Evolutionary conservation across 2,797 vertebrate genomes (phyloP), one percentile per base, ranked within the genome.

Genomic region (Knipowitschia caucasica): DNA sequence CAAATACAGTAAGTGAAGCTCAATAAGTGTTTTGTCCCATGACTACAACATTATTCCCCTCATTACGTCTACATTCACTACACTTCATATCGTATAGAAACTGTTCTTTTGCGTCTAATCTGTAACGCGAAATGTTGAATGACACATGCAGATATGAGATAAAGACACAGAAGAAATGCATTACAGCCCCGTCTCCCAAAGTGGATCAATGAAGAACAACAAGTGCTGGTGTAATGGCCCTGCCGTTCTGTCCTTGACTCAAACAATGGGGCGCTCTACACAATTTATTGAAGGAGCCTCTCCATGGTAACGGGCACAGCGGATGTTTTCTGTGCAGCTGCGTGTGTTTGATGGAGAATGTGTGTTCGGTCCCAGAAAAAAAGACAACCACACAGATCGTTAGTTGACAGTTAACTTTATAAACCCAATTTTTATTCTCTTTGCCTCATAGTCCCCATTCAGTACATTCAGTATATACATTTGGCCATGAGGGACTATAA

Each of bases 381-480:
- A 43, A 39, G 25, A 34, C 27, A 43, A 36, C 7, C 1, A 10
- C 15, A 11, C 18, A 53, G 62, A 71, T 56, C 20, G 61, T 44
- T 34, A 38, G 35, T 43, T 46, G 33, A 67, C 69, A 1, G 27
- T 88, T 18, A 89, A 92, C 74, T 92, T 91, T 31, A 55, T 95
- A 86, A 90, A 74, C 40, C 80, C 84, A 76, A 77, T 64, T 90
- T 90, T 90, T 90, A 87, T 89, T 91, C 83, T 85, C 65, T 73
- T 80, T 78, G 78, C 74, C 85, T 88, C 85, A 59, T 78, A 50
- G 72, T 86, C 88, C 85, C 84, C 85, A 74, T 83, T 88, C 86
- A 84, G 86, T 90, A 91, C 89, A 91, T 91, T 91, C 89, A 92
- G 77, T 89, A 91, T 89, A 82, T 90, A 92, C 89, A 91, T 89